Evolutionary conservation across 1,140 invertebrate species (phyloP), one percentile per base, ranked within the genome.

Genomic region (Phthorimaea operculella): DNA sequence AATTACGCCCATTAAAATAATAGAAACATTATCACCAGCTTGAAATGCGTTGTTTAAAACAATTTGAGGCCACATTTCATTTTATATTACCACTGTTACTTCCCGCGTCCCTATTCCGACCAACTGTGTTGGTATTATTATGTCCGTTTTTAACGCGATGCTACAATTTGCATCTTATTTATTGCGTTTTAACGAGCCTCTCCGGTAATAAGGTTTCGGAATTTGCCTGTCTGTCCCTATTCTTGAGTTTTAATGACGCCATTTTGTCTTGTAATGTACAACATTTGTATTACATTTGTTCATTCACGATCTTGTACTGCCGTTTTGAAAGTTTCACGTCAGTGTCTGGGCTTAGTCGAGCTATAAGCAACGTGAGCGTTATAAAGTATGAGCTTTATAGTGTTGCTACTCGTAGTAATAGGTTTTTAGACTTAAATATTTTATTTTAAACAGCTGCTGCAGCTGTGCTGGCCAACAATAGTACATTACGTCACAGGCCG

Each of bases 81-180:
- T 42, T 42, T 42, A 42, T 42, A 42, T 42, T 42, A 14, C 39
- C 39, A 4, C 39, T n/a, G 39, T 42, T 42, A 42, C 39, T 42
- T 42, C 39, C 39, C 39, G 39, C 39, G 11, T 2, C 39, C 39
- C 39, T 42, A 42, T 42, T 42, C 39, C 39, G 39, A 42, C 2
- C 39, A 42, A 42, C 39, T 42, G 39, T 42, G 39, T 42, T 42
- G 39, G 21, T 28, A 28, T 42, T 42, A 42, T 42, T 42, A 42
- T 42, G 39, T 42, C 39, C 39, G 39, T 42, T 42, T 42, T 42
- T 42, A 42, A 42, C 39, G 39, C 39, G 39, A 42, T n/a, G 39
- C 39, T 42, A 42, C 39, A 42, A 42, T 42, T 42, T 42, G 14
- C 39, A 42, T 42, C 8, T 42, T 42, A 42, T 42, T 42, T 42